These are phyloP conservation scores for Lutra lutra DNA, from an alignment of 2,797 vertebrate genomes.

Conservation along the genomic window DNA sequence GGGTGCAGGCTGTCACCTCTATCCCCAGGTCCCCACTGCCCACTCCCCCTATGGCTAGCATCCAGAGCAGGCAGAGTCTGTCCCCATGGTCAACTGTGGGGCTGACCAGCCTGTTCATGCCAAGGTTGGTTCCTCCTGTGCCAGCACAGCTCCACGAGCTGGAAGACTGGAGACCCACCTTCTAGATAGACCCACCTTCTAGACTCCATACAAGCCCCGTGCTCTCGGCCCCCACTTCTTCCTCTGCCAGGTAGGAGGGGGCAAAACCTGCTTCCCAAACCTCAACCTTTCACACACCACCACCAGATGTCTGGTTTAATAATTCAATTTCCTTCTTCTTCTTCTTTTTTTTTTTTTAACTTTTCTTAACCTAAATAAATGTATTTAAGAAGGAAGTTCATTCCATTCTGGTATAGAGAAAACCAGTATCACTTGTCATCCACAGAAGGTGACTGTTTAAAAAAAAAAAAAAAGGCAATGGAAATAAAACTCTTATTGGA, in stretches of 20 bases:
- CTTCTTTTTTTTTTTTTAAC: no score
- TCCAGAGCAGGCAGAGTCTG: neutral
- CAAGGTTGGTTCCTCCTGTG: neutral
- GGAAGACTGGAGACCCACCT: rapidly evolving
- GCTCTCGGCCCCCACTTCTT: rapidly evolving
- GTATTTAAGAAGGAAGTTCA: neutral
- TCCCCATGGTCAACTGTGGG: neutral
- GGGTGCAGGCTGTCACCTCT: rapidly evolving
- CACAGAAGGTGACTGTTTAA: neutral
- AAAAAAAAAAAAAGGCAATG: neutral
- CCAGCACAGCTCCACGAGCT: neutral
- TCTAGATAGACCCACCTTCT: neutral
- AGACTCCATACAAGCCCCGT: rapidly evolving
- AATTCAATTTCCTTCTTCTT: neutral
- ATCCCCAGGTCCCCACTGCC: rapidly evolving
- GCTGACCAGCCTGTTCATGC: neutral
- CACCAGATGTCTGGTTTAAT: neutral
- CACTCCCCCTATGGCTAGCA: no score
- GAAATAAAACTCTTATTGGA: neutral
- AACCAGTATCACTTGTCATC: neutral
- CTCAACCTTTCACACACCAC: neutral
- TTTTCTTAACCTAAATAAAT: neutral
- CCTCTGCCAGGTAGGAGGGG: neutral
- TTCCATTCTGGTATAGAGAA: neutral
- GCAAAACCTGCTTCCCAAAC: neutral